phyloP scores from a whole-genome alignment of 2,888 invertebrate species.

The Saturnia pavonia region DNA sequence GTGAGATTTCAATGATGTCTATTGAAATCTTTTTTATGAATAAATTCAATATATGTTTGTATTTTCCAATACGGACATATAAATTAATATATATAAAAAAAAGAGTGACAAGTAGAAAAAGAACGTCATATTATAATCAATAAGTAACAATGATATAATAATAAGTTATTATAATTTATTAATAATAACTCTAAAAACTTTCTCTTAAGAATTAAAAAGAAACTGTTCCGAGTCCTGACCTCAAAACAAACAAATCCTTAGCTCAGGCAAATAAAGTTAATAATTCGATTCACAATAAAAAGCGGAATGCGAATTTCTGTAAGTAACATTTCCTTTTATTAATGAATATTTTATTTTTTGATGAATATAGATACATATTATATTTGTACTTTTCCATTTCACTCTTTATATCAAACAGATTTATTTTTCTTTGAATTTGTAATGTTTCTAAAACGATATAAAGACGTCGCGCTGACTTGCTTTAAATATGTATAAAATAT shows the following conservation, averaged over 20 bases:
- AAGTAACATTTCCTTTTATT: background rate
- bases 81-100: too few species aligned
- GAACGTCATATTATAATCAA: too few species aligned
- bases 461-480: background rate
- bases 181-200: too few species aligned
- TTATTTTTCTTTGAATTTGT: background rate
- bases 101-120: too few species aligned
- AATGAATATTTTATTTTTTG: background rate
- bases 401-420: background rate
- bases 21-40: too few species aligned
- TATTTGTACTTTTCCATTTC: background rate
- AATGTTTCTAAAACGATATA: background rate
- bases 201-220: too few species aligned
- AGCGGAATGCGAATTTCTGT: background rate
- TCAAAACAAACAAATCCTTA: background rate
- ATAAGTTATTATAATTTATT: too few species aligned
- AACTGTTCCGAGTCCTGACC: too few species aligned
- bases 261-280: background rate
- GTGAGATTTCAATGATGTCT: too few species aligned
- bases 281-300: background rate
- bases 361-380: background rate
- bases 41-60: too few species aligned
- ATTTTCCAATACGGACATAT: too few species aligned
- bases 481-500: background rate
- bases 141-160: too few species aligned